phyloP scores from a whole-genome alignment of 2,888 invertebrate genomes.

The Exocentrus adspersus region DNA sequence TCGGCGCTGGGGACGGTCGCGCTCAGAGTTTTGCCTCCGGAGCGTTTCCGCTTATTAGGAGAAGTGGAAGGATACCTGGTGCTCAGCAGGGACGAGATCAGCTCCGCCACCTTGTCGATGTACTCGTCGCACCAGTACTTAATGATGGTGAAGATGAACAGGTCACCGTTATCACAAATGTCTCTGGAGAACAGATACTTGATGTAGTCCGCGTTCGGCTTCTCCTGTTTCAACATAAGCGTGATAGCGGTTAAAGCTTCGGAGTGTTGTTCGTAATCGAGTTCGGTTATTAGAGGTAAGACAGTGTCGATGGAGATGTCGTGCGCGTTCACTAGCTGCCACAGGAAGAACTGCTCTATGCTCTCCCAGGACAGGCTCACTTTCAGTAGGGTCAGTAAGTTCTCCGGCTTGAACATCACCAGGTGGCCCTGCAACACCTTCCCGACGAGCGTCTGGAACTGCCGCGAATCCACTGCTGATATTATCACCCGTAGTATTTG shows the following conservation, averaged over 20 bases:
- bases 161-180: conserved; percentile 71
- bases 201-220: conserved; percentile 86
- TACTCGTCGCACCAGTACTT: conserved; percentile 95
- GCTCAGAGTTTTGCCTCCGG: conserved; percentile 73
- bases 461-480: conserved; percentile 88
- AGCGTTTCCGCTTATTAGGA: conserved; percentile 91
- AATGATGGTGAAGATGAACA: conserved; percentile 90
- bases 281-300: conserved; percentile 79
- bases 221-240: conserved; percentile 91
- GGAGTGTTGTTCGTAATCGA: conserved; percentile 86
- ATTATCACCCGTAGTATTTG: conserved; percentile 90
- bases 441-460: conserved; percentile 91
- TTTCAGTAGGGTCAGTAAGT: conserved; percentile 77
- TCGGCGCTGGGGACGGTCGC: conserved; percentile 82
- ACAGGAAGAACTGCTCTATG: conserved; percentile 95
- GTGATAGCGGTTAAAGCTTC: conserved; percentile 93
- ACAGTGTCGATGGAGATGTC: conserved; percentile 93
- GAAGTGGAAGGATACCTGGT: conserved; percentile 87
- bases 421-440: conserved; percentile 77
- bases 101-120: conserved; percentile 87
- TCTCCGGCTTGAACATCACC: conserved; percentile 83
- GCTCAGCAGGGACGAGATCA: conserved; percentile 80
- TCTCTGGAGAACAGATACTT: conserved; percentile 79
- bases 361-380: conserved; percentile 95
- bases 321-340: conserved; percentile 95